Conservation (phyloP, 2,888 invertebrate species). For the Cremastobaeus sp. region DNA sequence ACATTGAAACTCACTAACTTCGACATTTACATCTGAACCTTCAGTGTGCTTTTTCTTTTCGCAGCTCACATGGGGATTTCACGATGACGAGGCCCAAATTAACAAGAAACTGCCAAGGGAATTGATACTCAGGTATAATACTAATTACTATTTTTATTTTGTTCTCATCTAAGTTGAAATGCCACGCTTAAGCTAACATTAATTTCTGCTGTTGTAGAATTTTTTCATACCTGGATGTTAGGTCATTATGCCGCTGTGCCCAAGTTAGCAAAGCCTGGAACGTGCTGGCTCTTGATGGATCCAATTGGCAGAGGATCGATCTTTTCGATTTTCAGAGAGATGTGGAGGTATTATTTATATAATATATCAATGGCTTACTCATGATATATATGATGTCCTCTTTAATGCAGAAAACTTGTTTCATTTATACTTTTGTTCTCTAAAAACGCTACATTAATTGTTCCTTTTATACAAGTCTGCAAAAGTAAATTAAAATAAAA, state of each 20-base stretch:
- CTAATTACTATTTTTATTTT: background rate
- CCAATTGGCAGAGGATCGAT: conserved; percentile 99
- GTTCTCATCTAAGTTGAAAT: background rate
- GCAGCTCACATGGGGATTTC: conserved; percentile 86
- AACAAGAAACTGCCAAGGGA: conserved; percentile 98
- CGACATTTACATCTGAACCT: too few species aligned
- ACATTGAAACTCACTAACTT: conserved; percentile 48
- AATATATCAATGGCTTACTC: conserved; percentile 27
- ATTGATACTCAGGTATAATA: conserved; percentile 86
- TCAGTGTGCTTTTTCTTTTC: conserved; percentile 73
- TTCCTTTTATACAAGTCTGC: too few species aligned
- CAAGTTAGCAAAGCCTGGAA: conserved; percentile 97
- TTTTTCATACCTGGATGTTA: conserved; percentile 96
- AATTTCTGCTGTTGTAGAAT: conserved; percentile 80
- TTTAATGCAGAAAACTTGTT: too few species aligned
- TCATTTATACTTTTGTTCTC: too few species aligned
- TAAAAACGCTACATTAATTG: too few species aligned
- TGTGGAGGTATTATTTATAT: conserved; percentile 87
- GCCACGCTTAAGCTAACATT: background rate
- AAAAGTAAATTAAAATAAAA: too few species aligned
- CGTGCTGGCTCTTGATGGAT: conserved; percentile 97
- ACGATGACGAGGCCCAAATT: conserved; percentile 91
- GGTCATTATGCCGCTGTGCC: conserved; percentile 96
- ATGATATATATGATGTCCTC: too few species aligned
- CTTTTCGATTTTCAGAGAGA: conserved; percentile 99